These are phyloP conservation scores for Sinonovacula constricta DNA, from an alignment of 1,140 invertebrate genomes.

Conservation along the genomic window DNA sequence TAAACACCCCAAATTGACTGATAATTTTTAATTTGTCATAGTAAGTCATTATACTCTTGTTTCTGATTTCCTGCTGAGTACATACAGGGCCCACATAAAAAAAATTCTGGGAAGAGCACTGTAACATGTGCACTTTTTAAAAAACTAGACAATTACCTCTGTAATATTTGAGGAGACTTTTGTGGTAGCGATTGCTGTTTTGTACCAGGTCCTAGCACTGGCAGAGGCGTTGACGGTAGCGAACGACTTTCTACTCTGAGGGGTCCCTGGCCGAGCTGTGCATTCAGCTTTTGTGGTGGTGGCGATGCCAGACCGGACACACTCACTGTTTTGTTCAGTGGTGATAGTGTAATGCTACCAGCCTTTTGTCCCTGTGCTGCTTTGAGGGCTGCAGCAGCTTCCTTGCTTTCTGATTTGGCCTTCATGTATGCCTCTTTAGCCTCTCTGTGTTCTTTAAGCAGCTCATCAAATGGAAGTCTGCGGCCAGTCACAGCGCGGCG, in stretches of 20 bases:
- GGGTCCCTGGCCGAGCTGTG: slow-evolving; percentile 30
- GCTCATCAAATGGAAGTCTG: slow-evolving; percentile 88
- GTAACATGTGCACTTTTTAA: too few relatives aligned
- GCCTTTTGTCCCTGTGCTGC: slow-evolving; percentile 10
- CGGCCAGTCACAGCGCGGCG: slow-evolving; percentile 86
- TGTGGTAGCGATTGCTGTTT: not conserved
- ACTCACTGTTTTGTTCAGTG: slow-evolving; percentile 37
- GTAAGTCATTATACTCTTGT: too few relatives aligned
- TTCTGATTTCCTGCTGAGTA: too few relatives aligned
- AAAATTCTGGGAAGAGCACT: too few relatives aligned
- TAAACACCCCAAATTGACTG: too few relatives aligned
- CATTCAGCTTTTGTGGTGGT: slow-evolving; percentile 16
- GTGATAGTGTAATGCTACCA: slow-evolving; percentile 5
- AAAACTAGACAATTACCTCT: too few relatives aligned
- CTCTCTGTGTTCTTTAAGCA: slow-evolving; percentile 87
- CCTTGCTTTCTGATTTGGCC: slow-evolving; percentile 67
- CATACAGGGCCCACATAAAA: too few relatives aligned
- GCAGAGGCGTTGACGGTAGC: too few relatives aligned
- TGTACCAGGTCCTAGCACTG: not conserved
- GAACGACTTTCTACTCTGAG: slow-evolving; percentile 29
- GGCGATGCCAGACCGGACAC: slow-evolving; percentile 2
- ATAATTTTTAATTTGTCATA: too few relatives aligned
- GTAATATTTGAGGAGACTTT: not conserved
- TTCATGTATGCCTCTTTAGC: slow-evolving; percentile 76
- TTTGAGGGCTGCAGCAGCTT: slow-evolving; percentile 52